Evolutionary conservation across 2,113 vertebrate species (phyloP), one percentile per base, ranked within the genome.

Genomic region (Suricata suricatta): DNA sequence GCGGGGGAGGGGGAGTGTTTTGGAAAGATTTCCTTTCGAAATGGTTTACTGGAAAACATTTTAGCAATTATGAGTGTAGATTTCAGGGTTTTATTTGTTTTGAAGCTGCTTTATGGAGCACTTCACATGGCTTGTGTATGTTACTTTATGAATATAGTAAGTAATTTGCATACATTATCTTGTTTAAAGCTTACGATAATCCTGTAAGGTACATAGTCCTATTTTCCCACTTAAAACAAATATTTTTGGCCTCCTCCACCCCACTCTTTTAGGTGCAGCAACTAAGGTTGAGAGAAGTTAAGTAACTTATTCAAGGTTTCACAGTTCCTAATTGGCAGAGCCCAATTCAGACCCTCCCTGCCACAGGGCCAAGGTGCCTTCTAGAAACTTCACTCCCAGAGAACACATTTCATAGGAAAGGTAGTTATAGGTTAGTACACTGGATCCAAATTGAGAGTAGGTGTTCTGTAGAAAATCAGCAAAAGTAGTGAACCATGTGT

Each of bases 51-150:
- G 17, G 52, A 77, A 93, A 60, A 69, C 12, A 84, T 66, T 63
- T 41, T n/a, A 64, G 79, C 54, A 85, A 35, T 69, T 88, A 60
- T 38, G 57, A 76, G 76, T 76, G 27, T 92, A 57, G 87, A 66
- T 63, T 64, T 88, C 69, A 96, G 84, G 9, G 35, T 27, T 90
- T 63, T 52, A 14, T 85, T 72, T 95, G 17, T 72, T 93, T 96
- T 50, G 79, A 87, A 76, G n/a, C 1, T 64, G 1, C 38, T 79
- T 72, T 79, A 87, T 44, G 74, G 60, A 90, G 17, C 23, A 23
- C 7, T 92, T 66, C 17, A 50, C 8, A 0, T 57, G 35, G 12
- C 44, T 95, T n/a, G 41, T 41, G 52, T 80, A 29, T 4, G 6
- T 66, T 80, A 85, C 35, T 84, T 91, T n/a, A 47, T 2, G 23